Percentiles rank a stretch among this genome's conserved stretches.
Evolutionary conservation across 2,888 invertebrate species (phyloP).

Genomic region (Ganaspis brasiliensis): DNA sequence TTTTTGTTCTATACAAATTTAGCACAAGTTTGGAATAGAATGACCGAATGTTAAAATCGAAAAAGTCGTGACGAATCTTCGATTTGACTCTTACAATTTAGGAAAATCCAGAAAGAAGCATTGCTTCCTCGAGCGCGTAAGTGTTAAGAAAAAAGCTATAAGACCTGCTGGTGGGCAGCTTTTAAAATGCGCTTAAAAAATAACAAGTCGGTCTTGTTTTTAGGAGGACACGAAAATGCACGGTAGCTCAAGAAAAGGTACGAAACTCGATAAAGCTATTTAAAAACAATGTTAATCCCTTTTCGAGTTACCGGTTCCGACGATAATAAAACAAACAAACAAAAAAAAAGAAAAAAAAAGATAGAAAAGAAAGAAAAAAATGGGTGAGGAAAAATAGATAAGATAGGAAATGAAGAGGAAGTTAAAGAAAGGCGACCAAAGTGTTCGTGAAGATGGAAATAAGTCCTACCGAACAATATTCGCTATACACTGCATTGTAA

Average conservation of each 20-base stretch:
- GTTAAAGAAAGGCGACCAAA: constrained; percentile 43
- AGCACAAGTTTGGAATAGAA: constrained; percentile 13
- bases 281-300: constrained; percentile 3
- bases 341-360: constrained; percentile 41
- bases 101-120: constrained; percentile 19
- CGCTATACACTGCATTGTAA: constrained; percentile 71
- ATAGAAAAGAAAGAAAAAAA: constrained; percentile 40
- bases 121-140: constrained; percentile 22
- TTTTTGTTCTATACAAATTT: neutral
- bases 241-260: constrained; percentile 25
- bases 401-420: constrained; percentile 47
- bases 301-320: constrained; percentile 21
- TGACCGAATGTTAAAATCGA: neutral
- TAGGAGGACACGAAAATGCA: constrained; percentile 7
- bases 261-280: neutral
- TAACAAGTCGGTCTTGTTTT: constrained; percentile 39
- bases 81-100: constrained; percentile 17
- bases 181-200: constrained; percentile 47
- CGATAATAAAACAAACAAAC: constrained; percentile 17
- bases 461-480: constrained; percentile 66
- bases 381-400: constrained; percentile 40
- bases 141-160: constrained; percentile 50
- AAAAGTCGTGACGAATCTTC: neutral
- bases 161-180: constrained; percentile 62
- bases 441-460: constrained; percentile 44